Percentiles rank a stretch among this genome's conserved stretches.
phyloP scores from a whole-genome alignment of 1,140 invertebrate species.

The Anthonomus grandis region DNA sequence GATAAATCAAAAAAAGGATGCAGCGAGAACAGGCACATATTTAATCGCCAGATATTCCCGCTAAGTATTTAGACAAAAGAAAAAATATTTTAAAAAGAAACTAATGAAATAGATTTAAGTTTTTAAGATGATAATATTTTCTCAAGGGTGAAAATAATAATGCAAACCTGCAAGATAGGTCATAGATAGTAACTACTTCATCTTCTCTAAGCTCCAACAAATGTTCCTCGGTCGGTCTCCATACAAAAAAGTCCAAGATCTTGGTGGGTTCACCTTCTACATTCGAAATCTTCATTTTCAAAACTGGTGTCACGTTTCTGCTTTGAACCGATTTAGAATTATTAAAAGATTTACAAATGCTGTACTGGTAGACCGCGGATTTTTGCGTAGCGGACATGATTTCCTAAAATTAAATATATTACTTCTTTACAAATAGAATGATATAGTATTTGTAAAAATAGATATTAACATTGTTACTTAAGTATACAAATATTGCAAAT shows the following conservation, averaged over 20 bases:
- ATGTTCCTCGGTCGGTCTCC: conserved; percentile 58
- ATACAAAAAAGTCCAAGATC: conserved; percentile 55
- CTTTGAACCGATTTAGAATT: conserved; percentile 34
- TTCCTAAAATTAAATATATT: no score
- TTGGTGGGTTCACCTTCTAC: conserved; percentile 36
- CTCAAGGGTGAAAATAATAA: not conserved
- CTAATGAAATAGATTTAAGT: no score
- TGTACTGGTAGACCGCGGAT: conserved; percentile 43
- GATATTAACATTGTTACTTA: no score
- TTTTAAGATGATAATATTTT: no score
- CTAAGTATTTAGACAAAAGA: no score
- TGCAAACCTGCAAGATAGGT: conserved; percentile 50
- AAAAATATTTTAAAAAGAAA: no score
- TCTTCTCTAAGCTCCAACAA: conserved; percentile 57
- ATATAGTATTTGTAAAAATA: no score
- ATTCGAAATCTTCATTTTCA: conserved; percentile 53
- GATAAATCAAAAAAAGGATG: no score
- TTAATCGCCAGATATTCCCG: no score
- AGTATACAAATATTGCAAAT: no score
- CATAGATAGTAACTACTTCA: conserved; percentile 50
- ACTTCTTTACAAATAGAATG: no score
- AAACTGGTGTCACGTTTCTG: conserved; percentile 52
- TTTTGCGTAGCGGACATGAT: conserved; percentile 47
- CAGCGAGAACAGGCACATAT: no score
- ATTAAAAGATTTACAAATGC: conserved; percentile 40